Percentiles rank a stretch among this genome's conserved stretches.
Evolutionary conservation across 30 jellyfish, hydroid and myxozoan species (phyloP).

Genomic region (Aurelia aurita): DNA sequence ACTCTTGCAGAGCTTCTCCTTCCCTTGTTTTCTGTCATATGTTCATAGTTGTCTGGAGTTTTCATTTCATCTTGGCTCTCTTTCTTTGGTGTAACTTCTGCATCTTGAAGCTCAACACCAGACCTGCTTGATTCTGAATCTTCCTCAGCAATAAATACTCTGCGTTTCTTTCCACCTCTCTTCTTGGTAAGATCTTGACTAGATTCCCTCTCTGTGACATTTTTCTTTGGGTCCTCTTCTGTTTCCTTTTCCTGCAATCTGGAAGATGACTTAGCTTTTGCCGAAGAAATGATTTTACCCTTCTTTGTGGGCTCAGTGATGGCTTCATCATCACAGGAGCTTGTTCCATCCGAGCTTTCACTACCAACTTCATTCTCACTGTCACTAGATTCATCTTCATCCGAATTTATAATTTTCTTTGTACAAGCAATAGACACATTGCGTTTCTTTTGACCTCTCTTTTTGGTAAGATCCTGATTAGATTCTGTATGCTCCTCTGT

Average conservation of each 20-base stretch:
- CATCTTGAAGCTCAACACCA: not conserved
- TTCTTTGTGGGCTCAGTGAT: too few relatives aligned
- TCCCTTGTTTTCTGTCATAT: not conserved
- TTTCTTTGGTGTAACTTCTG: not conserved
- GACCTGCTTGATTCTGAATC: not conserved
- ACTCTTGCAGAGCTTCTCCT: constrained; percentile 51
- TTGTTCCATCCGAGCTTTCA: too few relatives aligned
- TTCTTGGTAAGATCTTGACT: not conserved
- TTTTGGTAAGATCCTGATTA: too few relatives aligned
- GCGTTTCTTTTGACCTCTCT: too few relatives aligned
- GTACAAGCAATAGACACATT: too few relatives aligned
- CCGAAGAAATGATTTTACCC: too few relatives aligned
- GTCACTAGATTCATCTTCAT: too few relatives aligned
- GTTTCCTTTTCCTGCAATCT: not conserved
- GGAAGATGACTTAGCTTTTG: too few relatives aligned
- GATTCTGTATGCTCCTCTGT: too few relatives aligned
- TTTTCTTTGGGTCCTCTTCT: not conserved
- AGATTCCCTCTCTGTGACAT: not conserved
- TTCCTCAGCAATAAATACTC: not conserved
- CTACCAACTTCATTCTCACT: too few relatives aligned
- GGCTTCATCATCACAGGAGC: too few relatives aligned
- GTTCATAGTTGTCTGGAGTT: not conserved
- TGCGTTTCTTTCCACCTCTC: not conserved
- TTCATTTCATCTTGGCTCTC: not conserved
- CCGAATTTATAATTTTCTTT: too few relatives aligned